Evolutionary conservation across 2,113 vertebrate species (phyloP), one percentile per base, ranked within the genome.

Genomic region (Litocranius walleri): DNA sequence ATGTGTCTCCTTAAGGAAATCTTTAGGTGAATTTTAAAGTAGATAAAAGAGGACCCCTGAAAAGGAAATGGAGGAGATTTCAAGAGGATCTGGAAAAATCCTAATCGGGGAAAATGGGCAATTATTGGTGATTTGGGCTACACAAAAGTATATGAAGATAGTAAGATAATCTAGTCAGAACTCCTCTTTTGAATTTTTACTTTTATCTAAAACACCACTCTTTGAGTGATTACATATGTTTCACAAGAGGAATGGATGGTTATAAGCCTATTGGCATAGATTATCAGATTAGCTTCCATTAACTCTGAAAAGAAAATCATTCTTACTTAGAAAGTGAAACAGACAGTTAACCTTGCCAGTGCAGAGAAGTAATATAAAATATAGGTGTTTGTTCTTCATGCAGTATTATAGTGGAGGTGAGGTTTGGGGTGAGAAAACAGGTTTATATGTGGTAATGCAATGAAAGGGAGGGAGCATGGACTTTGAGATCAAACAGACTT

Each of bases 1-100:
- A 93, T 88, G 86, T 84, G 16, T 92, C 14, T 94, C 30, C 40
- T 88, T 84, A 92, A 96, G 45, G n/a, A 88, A 83, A 23, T 92
- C 7, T 90, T 92, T 61, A 57, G 36, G 27, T 74, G 15, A 90
- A 88, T 48, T 91, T 93, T 97, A 64, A 96, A 84, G 74, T 56
- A 57, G 54, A 78, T 64, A 54, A 64, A 92, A 77, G 54, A 85
- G 29, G 27, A 92, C n/a, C 4, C 23, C n/a, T 85, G n/a, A 27
- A 84, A 94, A 83, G 54, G 21, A 96, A 43, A 90, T 7, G 23
- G 40, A 40, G 17, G 67, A 57, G 27, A 80, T 14, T 89, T 92
- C 23, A 25, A 91, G 81, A 88, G 36, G n/a, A 77, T 52, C 52
- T 82, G 40, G 90, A 64, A 95, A 97, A 97, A 33, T 29, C 27